phyloP scores from a whole-genome alignment of 2,888 invertebrate species.

The Pterobdella sp. region DNA sequence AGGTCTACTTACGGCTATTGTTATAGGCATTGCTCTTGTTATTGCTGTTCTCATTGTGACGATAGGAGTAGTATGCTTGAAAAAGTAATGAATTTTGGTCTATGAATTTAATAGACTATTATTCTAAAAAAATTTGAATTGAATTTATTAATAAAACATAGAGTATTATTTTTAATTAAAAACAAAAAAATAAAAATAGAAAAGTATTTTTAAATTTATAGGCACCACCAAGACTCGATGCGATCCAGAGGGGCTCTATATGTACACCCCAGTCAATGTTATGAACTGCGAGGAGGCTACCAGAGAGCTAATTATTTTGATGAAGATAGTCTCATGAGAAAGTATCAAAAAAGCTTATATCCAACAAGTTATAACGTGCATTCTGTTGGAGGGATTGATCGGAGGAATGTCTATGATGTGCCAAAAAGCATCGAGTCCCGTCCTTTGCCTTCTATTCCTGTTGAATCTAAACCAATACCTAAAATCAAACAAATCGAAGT shows the following conservation, averaged over 20 bases:
- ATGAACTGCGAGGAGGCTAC: slow-evolving; percentile 22
- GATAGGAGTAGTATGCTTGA: slow-evolving; percentile 37
- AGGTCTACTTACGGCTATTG: slow-evolving; percentile 38
- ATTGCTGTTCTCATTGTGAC: slow-evolving; percentile 38
- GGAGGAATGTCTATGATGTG: slow-evolving; percentile 32
- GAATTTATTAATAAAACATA: too few relatives aligned
- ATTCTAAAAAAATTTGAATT: too few relatives aligned
- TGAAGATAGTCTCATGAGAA: slow-evolving; percentile 17
- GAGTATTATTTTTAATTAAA: too few relatives aligned
- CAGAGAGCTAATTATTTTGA: not conserved
- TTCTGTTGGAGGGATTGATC: slow-evolving; percentile 14
- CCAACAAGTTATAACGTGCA: slow-evolving; percentile 26
- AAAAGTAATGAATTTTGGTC: slow-evolving; percentile 37
- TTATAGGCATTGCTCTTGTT: slow-evolving; percentile 38
- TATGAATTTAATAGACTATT: too few relatives aligned
- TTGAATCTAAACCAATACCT: slow-evolving; percentile 20
- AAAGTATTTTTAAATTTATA: too few relatives aligned
- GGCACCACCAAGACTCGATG: slow-evolving; percentile 28
- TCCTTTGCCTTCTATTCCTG: slow-evolving; percentile 36
- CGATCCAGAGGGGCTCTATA: slow-evolving; percentile 29
- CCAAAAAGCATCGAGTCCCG: slow-evolving; percentile 34
- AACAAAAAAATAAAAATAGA: too few relatives aligned
- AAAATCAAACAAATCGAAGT: slow-evolving; percentile 6
- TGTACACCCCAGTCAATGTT: slow-evolving; percentile 28
- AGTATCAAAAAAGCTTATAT: slow-evolving; percentile 25